Conservation (phyloP, 2,113 vertebrate species). For the Mesocricetus auratus region DNA sequence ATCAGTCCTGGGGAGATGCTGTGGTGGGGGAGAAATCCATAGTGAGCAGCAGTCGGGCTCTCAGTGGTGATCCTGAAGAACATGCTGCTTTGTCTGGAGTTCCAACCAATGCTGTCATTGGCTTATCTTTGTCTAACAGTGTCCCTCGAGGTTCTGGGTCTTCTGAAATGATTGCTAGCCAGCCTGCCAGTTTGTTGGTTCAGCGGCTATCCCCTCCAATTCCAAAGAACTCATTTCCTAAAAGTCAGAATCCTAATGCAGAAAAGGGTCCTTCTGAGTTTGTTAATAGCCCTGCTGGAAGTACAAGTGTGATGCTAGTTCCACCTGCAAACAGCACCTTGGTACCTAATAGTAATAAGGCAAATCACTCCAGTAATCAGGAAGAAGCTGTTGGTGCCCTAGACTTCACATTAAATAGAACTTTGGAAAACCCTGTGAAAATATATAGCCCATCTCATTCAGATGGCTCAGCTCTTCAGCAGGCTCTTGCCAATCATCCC, state of each 20-base stretch:
- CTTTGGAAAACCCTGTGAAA: constrained; percentile 80
- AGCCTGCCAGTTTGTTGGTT: constrained; percentile 72
- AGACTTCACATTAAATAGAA: constrained; percentile 91
- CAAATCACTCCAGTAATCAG: constrained; percentile 24
- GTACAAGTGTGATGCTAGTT: neutral
- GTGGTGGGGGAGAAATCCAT: constrained; percentile 76
- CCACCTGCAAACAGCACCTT: constrained; percentile 43
- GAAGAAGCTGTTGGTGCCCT: constrained; percentile 85
- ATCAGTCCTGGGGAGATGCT: constrained; percentile 84
- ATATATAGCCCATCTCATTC: constrained; percentile 65
- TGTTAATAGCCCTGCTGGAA: constrained; percentile 62
- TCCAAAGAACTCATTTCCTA: constrained; percentile 88
- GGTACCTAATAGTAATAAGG: constrained; percentile 7
- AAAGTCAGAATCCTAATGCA: constrained; percentile 79
- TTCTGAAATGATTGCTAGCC: constrained; percentile 79
- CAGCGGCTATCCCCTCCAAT: constrained; percentile 78
- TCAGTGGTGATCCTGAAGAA: constrained; percentile 79
- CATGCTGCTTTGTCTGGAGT: constrained; percentile 56
- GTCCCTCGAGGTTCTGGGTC: constrained; percentile 79
- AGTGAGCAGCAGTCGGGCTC: constrained; percentile 72
- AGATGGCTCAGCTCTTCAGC: constrained; percentile 79
- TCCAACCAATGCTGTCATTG: constrained; percentile 75
- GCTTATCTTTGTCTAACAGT: constrained; percentile 82
- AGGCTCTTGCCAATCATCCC: constrained; percentile 49
- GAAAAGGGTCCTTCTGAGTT: constrained; percentile 82